Percentiles rank a stretch among this genome's conserved stretches.
Conservation (phyloP, 2,888 invertebrate genomes). For the Lasioglossum calceatum region DNA sequence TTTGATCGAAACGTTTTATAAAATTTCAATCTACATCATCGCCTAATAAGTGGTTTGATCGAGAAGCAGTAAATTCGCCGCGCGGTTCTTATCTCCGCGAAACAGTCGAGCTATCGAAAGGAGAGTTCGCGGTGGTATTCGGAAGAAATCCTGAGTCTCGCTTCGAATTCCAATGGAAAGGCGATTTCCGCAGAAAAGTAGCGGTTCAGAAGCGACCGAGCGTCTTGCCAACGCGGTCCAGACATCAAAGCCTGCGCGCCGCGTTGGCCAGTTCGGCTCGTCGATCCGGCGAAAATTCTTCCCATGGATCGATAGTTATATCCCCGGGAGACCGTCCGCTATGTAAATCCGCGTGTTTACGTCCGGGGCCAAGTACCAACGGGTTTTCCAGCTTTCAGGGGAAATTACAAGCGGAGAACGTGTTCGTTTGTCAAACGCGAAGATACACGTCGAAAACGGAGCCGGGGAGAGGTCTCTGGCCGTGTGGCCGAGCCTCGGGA, state of each 20-base stretch:
- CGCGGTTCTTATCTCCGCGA: background rate
- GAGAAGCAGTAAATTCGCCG: background rate
- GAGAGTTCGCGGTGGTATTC: background rate
- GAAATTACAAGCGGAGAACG: slow-evolving; percentile 70
- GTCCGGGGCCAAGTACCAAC: slow-evolving; percentile 31
- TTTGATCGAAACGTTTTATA: background rate
- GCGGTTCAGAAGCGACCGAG: slow-evolving; percentile 19
- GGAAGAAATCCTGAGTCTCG: background rate
- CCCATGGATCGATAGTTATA: slow-evolving; percentile 31
- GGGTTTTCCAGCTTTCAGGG: slow-evolving; percentile 65
- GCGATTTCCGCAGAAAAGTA: slow-evolving; percentile 1
- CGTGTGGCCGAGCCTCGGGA: background rate
- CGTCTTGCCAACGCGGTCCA: slow-evolving; percentile 28
- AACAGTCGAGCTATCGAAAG: background rate
- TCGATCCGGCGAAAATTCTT: slow-evolving; percentile 41
- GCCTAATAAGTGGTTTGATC: background rate
- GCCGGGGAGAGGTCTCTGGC: background rate
- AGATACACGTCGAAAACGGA: slow-evolving; percentile 34
- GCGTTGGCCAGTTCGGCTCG: background rate
- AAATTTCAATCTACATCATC: background rate
- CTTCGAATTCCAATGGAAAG: background rate
- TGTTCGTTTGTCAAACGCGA: slow-evolving; percentile 54
- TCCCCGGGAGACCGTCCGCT: slow-evolving; percentile 12
- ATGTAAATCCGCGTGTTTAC: slow-evolving; percentile 34
- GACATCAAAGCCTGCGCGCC: slow-evolving; percentile 34